Conservation (phyloP, 2,113 vertebrate species). For the Rhinogobius similis region DNA sequence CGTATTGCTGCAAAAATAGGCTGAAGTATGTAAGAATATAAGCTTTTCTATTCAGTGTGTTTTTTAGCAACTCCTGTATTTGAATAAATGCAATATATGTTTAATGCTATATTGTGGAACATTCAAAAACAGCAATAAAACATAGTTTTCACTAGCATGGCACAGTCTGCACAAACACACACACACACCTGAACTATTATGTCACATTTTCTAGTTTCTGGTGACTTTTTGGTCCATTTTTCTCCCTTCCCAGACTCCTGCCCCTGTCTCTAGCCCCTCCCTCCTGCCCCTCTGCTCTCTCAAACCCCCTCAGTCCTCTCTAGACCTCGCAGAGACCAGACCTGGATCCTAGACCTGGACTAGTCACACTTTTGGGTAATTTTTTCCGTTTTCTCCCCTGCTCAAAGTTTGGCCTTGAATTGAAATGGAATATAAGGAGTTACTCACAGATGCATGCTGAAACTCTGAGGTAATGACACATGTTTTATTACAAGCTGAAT, state of each 20-base stretch:
- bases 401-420: background rate
- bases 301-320: background rate
- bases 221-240: too few relatives aligned
- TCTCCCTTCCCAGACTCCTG: background rate
- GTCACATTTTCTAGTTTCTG: too few relatives aligned
- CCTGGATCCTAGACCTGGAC: background rate
- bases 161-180: too few relatives aligned
- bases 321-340: background rate
- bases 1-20: too few relatives aligned
- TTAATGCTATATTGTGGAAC: too few relatives aligned
- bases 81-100: too few relatives aligned
- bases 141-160: too few relatives aligned
- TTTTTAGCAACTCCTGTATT: too few relatives aligned
- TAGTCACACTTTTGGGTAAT: background rate
- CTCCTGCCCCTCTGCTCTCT: background rate
- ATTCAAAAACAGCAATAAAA: too few relatives aligned
- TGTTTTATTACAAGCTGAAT: background rate
- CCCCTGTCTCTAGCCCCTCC: background rate
- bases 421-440: slow-evolving; percentile 40
- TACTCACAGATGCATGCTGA: background rate
- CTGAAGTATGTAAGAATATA: too few relatives aligned
- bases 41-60: too few relatives aligned
- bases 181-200: too few relatives aligned
- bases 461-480: slow-evolving; percentile 49
- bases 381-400: background rate